Conservation (phyloP, 2,113 vertebrate species). For the Edolisoma coerulescens region DNA sequence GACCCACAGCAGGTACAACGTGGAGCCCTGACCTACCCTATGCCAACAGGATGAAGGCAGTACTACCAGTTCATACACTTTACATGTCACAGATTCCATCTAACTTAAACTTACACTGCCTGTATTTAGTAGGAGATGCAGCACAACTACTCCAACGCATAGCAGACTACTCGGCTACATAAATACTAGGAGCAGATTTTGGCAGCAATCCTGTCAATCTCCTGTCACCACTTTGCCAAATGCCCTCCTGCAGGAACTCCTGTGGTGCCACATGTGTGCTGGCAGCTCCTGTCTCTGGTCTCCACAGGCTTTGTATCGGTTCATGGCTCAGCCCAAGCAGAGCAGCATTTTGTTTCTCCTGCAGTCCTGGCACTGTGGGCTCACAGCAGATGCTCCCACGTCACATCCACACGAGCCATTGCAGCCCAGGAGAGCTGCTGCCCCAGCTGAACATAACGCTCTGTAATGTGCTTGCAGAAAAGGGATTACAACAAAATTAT, state of each 20-base stretch:
- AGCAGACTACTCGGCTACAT: neutral
- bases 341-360: neutral
- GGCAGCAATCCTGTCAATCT: neutral
- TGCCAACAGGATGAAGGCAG: accelerated
- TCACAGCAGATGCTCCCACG: neutral
- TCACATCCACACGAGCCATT: neutral
- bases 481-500: neutral
- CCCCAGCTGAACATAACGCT: accelerated
- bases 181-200: neutral
- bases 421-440: neutral
- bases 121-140: neutral
- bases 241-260: neutral
- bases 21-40: neutral
- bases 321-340: neutral
- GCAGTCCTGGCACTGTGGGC: neutral
- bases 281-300: neutral
- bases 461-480: neutral
- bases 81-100: accelerated
- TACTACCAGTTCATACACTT: neutral
- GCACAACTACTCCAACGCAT: neutral
- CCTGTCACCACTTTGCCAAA: neutral
- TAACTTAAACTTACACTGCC: neutral
- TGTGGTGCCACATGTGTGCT: accelerated
- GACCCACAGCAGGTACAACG: accelerated
- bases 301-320: accelerated